Conservation (phyloP, 2,113 vertebrate species). For the human region DNA sequence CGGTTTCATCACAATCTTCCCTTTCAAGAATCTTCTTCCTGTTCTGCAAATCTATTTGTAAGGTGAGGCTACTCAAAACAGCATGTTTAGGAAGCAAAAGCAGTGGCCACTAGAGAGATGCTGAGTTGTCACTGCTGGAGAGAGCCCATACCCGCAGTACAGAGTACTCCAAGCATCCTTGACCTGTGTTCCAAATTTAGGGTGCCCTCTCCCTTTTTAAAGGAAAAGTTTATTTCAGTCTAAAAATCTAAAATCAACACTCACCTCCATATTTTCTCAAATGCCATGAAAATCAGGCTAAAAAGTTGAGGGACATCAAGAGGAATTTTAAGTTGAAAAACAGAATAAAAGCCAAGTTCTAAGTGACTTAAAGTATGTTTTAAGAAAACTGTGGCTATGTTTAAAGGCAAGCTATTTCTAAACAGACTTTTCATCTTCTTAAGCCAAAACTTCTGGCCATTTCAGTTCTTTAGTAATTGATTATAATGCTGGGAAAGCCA, state of each 20-base stretch:
- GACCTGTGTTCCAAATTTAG: neutral
- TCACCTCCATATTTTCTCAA: constrained; percentile 40
- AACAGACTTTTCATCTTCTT: neutral
- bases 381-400: constrained; percentile 20
- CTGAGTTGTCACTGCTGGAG: neutral
- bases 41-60: constrained; percentile 77
- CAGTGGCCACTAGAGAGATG: neutral
- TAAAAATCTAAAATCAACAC: constrained; percentile 45
- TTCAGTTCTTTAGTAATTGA: neutral
- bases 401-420: constrained; percentile 42
- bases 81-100: constrained; percentile 54
- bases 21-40: constrained; percentile 77
- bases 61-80: constrained; percentile 75
- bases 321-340: constrained; percentile 39
- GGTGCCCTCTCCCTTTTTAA: neutral
- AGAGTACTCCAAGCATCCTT: neutral
- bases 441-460: constrained; percentile 9
- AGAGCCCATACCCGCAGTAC: neutral
- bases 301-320: constrained; percentile 37
- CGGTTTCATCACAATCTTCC: constrained; percentile 76
- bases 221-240: constrained; percentile 27
- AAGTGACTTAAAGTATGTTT: constrained; percentile 43
- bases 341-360: constrained; percentile 48
- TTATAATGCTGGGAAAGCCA: neutral
- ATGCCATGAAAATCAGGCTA: constrained; percentile 12